Conservation (phyloP, 1,140 invertebrate genomes). For the Zaprionus nigranus region DNA sequence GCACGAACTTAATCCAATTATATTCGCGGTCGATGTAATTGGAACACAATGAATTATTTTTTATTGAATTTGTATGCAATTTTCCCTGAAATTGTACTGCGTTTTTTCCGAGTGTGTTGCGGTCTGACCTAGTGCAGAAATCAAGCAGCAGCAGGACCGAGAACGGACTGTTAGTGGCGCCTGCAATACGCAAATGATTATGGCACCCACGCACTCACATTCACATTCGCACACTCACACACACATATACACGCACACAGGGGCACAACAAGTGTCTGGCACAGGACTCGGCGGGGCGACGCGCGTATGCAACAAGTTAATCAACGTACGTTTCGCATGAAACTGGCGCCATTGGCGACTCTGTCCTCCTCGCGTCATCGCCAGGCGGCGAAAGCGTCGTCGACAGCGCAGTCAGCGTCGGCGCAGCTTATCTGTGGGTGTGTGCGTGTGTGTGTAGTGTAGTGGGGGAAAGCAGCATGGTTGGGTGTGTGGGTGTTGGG, state of each 20-base stretch:
- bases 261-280: slow-evolving; percentile 43
- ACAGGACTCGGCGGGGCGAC: slow-evolving; percentile 46
- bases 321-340: slow-evolving; percentile 78
- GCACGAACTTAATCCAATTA: slow-evolving; percentile 5
- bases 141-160: neutral
- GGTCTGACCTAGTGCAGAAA: slow-evolving; percentile 7
- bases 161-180: slow-evolving; percentile 43
- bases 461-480: neutral
- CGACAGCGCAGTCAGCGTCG: slow-evolving; percentile 46
- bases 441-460: neutral
- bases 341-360: slow-evolving; percentile 68
- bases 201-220: slow-evolving; percentile 36
- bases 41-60: neutral
- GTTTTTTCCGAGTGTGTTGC: slow-evolving; percentile 37
- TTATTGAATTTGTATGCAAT: slow-evolving; percentile 23
- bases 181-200: slow-evolving; percentile 70
- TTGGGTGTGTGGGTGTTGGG: neutral
- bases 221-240: slow-evolving; percentile 1
- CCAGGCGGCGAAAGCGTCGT: slow-evolving; percentile 46
- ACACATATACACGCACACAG: slow-evolving; percentile 16
- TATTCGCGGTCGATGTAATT: neutral
- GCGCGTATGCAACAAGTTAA: slow-evolving; percentile 81
- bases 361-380: slow-evolving; percentile 56
- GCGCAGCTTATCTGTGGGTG: slow-evolving; percentile 13
- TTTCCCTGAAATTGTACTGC: slow-evolving; percentile 6